Conservation (phyloP, 2,888 invertebrate genomes). For the Caenorhabditis doughertyi region DNA sequence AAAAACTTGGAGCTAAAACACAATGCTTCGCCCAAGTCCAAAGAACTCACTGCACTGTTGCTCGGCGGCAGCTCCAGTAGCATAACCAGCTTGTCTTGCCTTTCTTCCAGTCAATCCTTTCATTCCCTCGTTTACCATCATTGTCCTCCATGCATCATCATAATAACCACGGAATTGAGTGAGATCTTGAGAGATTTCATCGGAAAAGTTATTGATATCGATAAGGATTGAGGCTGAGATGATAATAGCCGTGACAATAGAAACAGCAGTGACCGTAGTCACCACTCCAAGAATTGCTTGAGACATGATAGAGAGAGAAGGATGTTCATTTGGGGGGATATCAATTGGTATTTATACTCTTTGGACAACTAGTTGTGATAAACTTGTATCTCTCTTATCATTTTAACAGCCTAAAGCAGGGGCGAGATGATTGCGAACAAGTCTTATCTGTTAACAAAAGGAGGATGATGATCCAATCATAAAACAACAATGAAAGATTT, state of each 20-base stretch:
- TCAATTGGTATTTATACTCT: neutral
- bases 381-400: conserved; percentile 20
- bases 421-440: neutral
- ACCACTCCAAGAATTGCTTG: conserved; percentile 57
- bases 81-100: conserved; percentile 45
- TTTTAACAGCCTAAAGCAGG: neutral
- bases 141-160: conserved; percentile 66
- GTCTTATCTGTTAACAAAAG: neutral
- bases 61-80: conserved; percentile 30
- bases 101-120: conserved; percentile 31
- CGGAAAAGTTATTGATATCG: conserved; percentile 71
- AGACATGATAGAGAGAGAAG: conserved; percentile 16
- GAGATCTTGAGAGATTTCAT: conserved; percentile 67
- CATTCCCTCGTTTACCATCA: conserved; percentile 60
- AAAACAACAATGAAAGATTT: no score
- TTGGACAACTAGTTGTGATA: conserved; percentile 14
- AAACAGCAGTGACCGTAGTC: conserved; percentile 60
- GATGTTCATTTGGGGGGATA: neutral
- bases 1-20: neutral
- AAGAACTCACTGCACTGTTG: conserved; percentile 64
- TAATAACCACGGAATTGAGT: conserved; percentile 67
- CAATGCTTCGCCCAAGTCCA: no score
- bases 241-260: conserved; percentile 59
- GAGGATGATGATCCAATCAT: neutral
- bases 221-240: conserved; percentile 60